Percentiles rank a stretch among this genome's conserved stretches.
phyloP scores from a whole-genome alignment of 1,140 invertebrate genomes.

The Mamestra configurata region DNA sequence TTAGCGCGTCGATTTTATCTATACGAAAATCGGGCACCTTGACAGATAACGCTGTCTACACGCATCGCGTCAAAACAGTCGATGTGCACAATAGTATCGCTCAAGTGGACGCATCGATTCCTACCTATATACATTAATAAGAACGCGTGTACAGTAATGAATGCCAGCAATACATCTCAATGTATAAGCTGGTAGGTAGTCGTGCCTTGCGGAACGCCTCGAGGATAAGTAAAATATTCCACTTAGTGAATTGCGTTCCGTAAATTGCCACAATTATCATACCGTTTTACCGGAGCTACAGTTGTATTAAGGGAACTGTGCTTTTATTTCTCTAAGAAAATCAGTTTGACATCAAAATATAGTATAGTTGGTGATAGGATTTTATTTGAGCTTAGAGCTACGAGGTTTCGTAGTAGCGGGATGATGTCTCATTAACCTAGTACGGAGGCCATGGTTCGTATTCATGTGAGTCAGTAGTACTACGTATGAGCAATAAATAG shows the following conservation, averaged over 20 bases:
- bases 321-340: slow-evolving; percentile 40
- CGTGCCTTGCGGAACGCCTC: slow-evolving; percentile 71
- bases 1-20: slow-evolving; percentile 63
- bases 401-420: slow-evolving; percentile 53
- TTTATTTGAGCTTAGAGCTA: slow-evolving; percentile 39
- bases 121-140: slow-evolving; percentile 55
- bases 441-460: slow-evolving; percentile 56
- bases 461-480: slow-evolving; percentile 59
- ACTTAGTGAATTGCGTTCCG: slow-evolving; percentile 77
- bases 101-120: slow-evolving; percentile 8
- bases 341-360: slow-evolving; percentile 38
- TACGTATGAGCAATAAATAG: slow-evolving; percentile 74
- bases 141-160: slow-evolving; percentile 66
- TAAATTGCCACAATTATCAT: slow-evolving; percentile 76
- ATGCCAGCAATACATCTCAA: slow-evolving; percentile 74
- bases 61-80: slow-evolving; percentile 41
- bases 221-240: slow-evolving; percentile 82
- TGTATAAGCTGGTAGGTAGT: slow-evolving; percentile 70
- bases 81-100: not conserved
- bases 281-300: slow-evolving; percentile 58
- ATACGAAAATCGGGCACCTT: slow-evolving; percentile 66
- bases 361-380: slow-evolving; percentile 22
- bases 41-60: slow-evolving; percentile 58
- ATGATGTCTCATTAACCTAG: slow-evolving; percentile 62
- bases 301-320: slow-evolving; percentile 21